These are phyloP conservation scores for Malurus leucopterus DNA, from an alignment of 2,797 vertebrate species.

Conservation along the genomic window DNA sequence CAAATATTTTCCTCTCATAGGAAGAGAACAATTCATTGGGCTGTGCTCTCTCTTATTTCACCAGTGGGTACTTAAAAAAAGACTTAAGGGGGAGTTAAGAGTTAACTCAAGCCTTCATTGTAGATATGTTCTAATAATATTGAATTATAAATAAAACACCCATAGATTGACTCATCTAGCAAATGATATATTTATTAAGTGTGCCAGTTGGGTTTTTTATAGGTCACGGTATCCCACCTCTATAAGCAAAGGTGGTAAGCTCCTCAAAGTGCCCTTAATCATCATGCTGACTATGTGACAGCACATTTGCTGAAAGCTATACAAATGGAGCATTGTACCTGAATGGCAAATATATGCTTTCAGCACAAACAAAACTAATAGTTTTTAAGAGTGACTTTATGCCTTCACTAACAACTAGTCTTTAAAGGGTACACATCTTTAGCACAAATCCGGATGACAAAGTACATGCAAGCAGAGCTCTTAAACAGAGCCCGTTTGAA, in stretches of 20 bases:
- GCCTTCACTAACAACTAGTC: slow-evolving; percentile 20
- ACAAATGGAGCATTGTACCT: slow-evolving; percentile 53
- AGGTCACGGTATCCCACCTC: slow-evolving; percentile 47
- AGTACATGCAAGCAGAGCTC: slow-evolving; percentile 35
- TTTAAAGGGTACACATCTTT: slow-evolving; percentile 48
- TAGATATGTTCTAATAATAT: slow-evolving; percentile 26
- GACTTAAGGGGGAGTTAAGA: not conserved
- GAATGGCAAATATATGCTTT: slow-evolving; percentile 30
- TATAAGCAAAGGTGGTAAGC: slow-evolving; percentile 51
- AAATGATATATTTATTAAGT: slow-evolving; percentile 65
- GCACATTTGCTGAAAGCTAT: slow-evolving; percentile 44
- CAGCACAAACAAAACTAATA: slow-evolving; percentile 48
- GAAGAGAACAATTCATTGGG: not conserved
- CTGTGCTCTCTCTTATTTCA: not conserved
- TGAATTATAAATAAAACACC: slow-evolving; percentile 38
- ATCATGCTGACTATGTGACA: slow-evolving; percentile 14
- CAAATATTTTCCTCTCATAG: not conserved
- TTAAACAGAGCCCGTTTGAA: slow-evolving; percentile 38
- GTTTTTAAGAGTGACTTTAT: slow-evolving; percentile 35
- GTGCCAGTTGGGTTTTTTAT: slow-evolving; percentile 34
- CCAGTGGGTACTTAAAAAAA: not conserved
- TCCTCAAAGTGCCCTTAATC: slow-evolving; percentile 58
- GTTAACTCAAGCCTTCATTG: not conserved
- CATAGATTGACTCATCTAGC: not conserved
- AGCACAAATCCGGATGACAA: slow-evolving; percentile 41